Base-by-base conservation (phyloP, 2,797 vertebrate species). In the Myotis findleyi region DNA sequence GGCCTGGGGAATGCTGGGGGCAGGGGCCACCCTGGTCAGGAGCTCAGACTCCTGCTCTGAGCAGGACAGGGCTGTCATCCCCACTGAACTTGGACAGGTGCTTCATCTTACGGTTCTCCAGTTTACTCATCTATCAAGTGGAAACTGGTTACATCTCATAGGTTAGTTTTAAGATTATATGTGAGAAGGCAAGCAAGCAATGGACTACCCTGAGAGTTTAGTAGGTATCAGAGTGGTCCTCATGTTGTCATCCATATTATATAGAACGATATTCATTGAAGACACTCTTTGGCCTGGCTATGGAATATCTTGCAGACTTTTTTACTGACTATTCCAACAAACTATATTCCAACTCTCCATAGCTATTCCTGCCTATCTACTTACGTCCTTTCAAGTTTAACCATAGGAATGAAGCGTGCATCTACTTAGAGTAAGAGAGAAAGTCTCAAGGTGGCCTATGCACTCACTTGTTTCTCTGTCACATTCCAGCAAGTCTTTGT, bases 31-130 rank as follows among this genome's bases (percentile, higher is more conserved):
- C 1, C 0, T 23, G 5, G 10, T 7, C 7, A 38, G 51, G 9
- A 6, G 7, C 27, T 38, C 13, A 2, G 38, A 11, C 5, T 47
- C 27, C 41, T 53, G 4, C 3, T 8, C 41, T 30, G 59, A 30
- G 18, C 25, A n/a, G 20, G 25, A 2, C 6, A 0, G 4, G n/a
- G 6, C 25, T 44, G 36, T 12, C 21, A 18, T 17, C 11, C 33
- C 4, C 1, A 44, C 36, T n/a, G 38, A 44, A 2, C 25, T 7
- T 23, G n/a, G 44, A 4, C 20, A 30, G 10, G 4, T 2, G 17
- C 7, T 53, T 7, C 36, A 1, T 1, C 9, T 33, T 12, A 44
- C 1, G 25, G 4, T 0, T 0, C 47, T 18, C 36, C 25, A 5
- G 4, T 62, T 27, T 69, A 27, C 17, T 71, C 23, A 18, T 9